phyloP scores from a whole-genome alignment of 92 coral and sea anemone genomes.

The Pocillopora grandis region DNA sequence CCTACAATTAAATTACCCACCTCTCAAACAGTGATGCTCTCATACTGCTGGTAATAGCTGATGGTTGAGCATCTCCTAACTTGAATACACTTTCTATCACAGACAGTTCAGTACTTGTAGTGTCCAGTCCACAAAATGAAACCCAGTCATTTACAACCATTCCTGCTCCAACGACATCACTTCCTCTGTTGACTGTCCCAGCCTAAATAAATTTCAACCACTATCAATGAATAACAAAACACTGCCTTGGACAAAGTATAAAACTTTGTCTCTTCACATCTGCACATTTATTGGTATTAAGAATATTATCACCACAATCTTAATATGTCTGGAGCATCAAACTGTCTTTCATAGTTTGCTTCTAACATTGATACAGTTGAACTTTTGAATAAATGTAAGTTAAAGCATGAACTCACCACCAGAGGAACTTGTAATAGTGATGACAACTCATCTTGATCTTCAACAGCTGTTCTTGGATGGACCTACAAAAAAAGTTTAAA shows the following conservation, averaged over 20 bases:
- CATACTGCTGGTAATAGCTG: constrained; percentile 88
- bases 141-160: constrained; percentile 99
- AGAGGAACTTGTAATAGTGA: constrained; percentile 95
- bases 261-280: no score
- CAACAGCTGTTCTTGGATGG: constrained; percentile 86
- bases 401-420: constrained; percentile 56
- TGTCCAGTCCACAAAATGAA: constrained; percentile 97
- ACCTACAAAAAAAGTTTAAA: constrained; percentile 53
- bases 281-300: no score
- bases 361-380: no score
- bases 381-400: no score
- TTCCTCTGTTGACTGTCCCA: constrained; percentile 98
- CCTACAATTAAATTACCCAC: constrained; percentile 23
- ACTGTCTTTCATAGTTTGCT: no score
- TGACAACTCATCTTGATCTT: constrained; percentile 97
- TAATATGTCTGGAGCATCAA: no score
- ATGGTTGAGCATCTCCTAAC: constrained; percentile 94
- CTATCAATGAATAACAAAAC: background rate
- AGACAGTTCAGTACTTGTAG: constrained; percentile 95
- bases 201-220: constrained; percentile 56
- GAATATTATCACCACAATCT: no score
- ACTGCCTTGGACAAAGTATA: background rate
- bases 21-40: constrained; percentile 93
- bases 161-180: constrained; percentile 98
- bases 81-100: constrained; percentile 98